Percentiles rank a stretch among this genome's conserved stretches.
phyloP scores from a whole-genome alignment of 2,113 vertebrate species.

The Equus przewalskii region DNA sequence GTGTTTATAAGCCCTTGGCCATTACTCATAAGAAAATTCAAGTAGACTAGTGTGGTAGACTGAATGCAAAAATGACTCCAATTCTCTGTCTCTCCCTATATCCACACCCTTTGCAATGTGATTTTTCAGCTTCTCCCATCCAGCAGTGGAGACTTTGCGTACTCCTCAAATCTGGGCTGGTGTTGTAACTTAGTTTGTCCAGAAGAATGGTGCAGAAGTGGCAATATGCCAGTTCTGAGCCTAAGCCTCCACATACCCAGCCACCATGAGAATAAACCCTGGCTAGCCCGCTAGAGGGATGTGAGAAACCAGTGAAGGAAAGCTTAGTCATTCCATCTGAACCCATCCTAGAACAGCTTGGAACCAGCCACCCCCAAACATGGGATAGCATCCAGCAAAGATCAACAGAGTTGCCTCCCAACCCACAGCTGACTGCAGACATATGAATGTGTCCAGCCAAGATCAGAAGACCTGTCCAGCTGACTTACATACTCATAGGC shows the following conservation, averaged over 20 bases:
- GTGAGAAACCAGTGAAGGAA: not conserved
- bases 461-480: not conserved
- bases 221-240: not conserved
- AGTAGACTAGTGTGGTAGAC: not conserved
- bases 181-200: not conserved
- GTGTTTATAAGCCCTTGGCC: conserved; percentile 43
- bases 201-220: not conserved
- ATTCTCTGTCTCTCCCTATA: not conserved
- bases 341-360: not conserved
- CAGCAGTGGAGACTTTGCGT: not conserved
- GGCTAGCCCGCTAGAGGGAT: not conserved
- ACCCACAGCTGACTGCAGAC: not conserved
- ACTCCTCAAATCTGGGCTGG: not conserved
- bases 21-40: conserved; percentile 25
- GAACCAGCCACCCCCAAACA: not conserved
- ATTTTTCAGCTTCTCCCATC: not conserved
- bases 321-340: not conserved
- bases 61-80: not conserved
- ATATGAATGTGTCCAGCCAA: not conserved
- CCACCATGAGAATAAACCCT: not conserved
- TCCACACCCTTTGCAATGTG: not conserved
- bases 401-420: not conserved
- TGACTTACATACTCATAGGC: not conserved
- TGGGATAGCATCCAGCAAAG: not conserved
- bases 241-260: not conserved